Conservation (phyloP, 23 tunicate species). For the Styela plicata region DNA sequence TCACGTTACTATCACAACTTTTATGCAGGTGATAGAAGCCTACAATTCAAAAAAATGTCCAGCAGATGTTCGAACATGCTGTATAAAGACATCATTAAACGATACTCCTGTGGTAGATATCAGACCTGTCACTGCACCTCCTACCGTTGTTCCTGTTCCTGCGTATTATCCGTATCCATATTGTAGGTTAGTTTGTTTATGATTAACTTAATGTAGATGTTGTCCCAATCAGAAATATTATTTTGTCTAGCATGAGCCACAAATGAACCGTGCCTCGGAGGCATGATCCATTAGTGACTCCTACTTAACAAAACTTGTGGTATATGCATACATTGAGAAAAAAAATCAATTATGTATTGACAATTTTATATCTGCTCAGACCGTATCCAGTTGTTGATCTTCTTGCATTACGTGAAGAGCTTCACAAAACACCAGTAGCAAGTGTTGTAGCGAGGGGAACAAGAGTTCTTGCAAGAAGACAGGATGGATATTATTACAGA, state of each 20-base stretch:
- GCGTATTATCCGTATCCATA: constrained; percentile 13
- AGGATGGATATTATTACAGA: constrained; percentile 73
- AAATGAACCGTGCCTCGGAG: too few species aligned
- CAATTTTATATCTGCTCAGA: constrained; percentile 2
- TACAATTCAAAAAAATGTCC: constrained; percentile 63
- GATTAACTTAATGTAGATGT: too few species aligned
- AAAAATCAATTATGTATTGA: too few species aligned
- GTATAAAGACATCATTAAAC: constrained; percentile 65
- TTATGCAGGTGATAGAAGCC: constrained; percentile 48
- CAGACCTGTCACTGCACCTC: constrained; percentile 41
- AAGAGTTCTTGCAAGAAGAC: constrained; percentile 72
- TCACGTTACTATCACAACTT: not conserved
- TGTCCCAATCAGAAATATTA: too few species aligned
- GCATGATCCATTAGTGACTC: too few species aligned
- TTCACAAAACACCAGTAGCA: constrained; percentile 84
- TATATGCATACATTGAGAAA: too few species aligned
- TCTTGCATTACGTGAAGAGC: constrained; percentile 60
- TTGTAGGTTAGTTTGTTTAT: constrained; percentile 62
- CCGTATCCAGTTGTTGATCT: constrained; percentile 41
- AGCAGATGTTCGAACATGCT: constrained; percentile 60
- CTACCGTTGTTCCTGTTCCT: constrained; percentile 33
- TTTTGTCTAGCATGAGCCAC: too few species aligned
- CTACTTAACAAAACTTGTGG: too few species aligned
- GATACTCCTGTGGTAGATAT: constrained; percentile 45
- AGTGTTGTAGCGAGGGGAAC: constrained; percentile 94